These are phyloP conservation scores for Heptranchias perlo DNA, from an alignment of 2,113 vertebrate species.

Conservation along the genomic window DNA sequence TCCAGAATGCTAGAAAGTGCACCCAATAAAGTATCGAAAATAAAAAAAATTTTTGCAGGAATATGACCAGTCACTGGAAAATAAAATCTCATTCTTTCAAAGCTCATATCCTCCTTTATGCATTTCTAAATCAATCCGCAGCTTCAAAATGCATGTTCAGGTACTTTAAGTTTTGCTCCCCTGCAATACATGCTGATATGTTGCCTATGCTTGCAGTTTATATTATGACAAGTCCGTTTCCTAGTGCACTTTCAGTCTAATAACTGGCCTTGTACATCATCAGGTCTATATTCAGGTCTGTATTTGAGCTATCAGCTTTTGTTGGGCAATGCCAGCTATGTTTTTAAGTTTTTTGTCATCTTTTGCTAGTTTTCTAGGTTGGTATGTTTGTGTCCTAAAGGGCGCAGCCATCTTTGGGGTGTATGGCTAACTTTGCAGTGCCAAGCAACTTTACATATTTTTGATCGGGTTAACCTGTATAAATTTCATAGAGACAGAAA, in stretches of 20 bases:
- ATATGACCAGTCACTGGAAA: not conserved
- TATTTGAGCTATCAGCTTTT: not conserved
- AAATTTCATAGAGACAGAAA: not conserved
- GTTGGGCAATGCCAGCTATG: not conserved
- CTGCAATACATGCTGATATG: not conserved
- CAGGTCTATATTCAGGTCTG: not conserved
- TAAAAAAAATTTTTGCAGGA: not conserved
- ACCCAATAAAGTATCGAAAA: not conserved
- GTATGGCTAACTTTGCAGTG: not conserved
- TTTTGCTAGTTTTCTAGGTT: not conserved
- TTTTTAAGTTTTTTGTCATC: not conserved
- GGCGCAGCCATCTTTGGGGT: not conserved
- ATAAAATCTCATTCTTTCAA: not conserved
- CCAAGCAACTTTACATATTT: not conserved
- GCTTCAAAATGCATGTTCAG: not conserved
- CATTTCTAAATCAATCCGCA: not conserved
- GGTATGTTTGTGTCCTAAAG: not conserved
- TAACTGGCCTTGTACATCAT: too few species aligned
- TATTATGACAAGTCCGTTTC: not conserved
- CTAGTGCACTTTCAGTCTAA: not conserved
- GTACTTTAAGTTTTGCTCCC: not conserved
- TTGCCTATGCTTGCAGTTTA: not conserved
- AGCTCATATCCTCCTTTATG: not conserved
- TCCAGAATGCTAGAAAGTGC: not conserved
- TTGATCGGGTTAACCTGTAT: not conserved